Evolutionary conservation across 2,797 vertebrate species (phyloP), one percentile per base, ranked within the genome.

Genomic region (Pantherophis alleghaniensis): DNA sequence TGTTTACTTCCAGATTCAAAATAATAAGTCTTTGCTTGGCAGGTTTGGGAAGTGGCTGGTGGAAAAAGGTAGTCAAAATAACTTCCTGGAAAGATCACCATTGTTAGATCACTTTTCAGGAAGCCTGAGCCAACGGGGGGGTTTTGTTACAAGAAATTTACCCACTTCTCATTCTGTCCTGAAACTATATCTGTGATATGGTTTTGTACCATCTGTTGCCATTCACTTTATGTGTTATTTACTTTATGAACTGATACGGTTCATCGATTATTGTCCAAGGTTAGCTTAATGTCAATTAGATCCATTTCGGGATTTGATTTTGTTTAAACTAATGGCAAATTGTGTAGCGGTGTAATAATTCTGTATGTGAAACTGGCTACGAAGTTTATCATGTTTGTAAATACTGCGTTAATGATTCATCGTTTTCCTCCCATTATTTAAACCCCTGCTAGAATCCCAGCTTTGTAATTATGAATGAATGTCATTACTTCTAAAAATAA

Each of bases 161-260:
- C 53, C 11, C 53, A 28, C 91, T 91, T 94, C 88, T 94, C 63
- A 91, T 95, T 93, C 89, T 94, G 86, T 24, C 90, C 88, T 94
- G 95, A 95, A 95, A 96, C 28, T 74, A 20, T 91, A 95, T 86
- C 91, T 4, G 24, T 32, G 89, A 89, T 89, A 92, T 9, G 93
- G 66, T 6, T 26, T 74, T 95, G 95, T 88, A 91, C 60, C 56
- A 86, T 92, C 92, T 96, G 93, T 56, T 90, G 79, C 59, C 3
- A 1, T 94, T 94, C 60, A 26, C 92, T 90, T 87, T 42, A 1
- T 86, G 4, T 92, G 88, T 94, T 83, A 83, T 83, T 96, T 95
- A 94, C 91, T 42, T 94, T 94, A 90, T 90, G 69, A 93, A 55
- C 57, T 18, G 89, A 63, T n/a, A 63, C n/a, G 13, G 79, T 94